These are phyloP conservation scores for Rhincodon typus DNA, from an alignment of 2,797 vertebrate genomes.

Conservation along the genomic window DNA sequence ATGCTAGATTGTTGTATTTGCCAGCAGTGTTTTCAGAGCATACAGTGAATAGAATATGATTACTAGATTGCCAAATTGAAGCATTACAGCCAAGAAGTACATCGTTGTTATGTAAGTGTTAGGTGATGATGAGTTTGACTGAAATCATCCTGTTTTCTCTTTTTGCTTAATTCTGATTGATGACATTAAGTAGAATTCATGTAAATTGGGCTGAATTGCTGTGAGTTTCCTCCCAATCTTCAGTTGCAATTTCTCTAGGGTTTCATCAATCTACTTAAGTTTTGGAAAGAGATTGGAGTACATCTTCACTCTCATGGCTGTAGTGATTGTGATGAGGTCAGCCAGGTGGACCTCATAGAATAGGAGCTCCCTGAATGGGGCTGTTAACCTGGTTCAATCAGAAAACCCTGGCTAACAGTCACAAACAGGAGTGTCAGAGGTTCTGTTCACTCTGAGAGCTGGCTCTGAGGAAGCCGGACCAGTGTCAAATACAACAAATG, in stretches of 20 bases:
- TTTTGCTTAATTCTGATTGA: background rate
- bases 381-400: too few species aligned
- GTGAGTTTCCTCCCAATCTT: background rate
- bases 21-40: background rate
- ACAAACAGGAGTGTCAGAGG: too few species aligned
- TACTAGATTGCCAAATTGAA: background rate
- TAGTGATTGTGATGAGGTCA: background rate
- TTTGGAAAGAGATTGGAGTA: background rate
- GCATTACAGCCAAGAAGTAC: background rate
- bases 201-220: background rate
- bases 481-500: too few species aligned
- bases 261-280: background rate
- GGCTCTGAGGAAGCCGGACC: too few species aligned
- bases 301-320: background rate
- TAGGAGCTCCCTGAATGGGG: too few species aligned
- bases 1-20: background rate
- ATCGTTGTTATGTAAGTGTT: background rate
- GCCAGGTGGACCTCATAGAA: too few species aligned
- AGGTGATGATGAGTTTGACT: background rate
- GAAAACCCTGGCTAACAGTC: too few species aligned
- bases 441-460: too few species aligned
- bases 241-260: background rate
- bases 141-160: background rate
- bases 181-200: background rate
- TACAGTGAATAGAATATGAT: background rate